These are phyloP conservation scores for Martes martes DNA, from an alignment of 2,113 vertebrate species.

Conservation along the genomic window DNA sequence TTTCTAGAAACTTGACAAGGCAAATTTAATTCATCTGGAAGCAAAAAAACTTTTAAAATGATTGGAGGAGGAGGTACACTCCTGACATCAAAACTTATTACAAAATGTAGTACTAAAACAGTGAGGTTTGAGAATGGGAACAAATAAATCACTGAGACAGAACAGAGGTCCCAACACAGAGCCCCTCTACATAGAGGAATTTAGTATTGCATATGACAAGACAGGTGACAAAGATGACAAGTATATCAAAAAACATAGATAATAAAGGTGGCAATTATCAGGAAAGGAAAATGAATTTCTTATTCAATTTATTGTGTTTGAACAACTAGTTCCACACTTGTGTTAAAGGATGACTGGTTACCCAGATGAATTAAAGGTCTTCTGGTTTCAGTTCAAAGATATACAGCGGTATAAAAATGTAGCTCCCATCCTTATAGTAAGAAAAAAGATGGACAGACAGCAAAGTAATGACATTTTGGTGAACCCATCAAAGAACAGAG, in stretches of 20 bases:
- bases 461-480: background rate
- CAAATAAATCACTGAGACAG: background rate
- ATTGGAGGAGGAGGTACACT: background rate
- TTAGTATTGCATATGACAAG: background rate
- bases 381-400: background rate
- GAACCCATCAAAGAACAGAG: background rate
- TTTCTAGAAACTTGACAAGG: constrained; percentile 15
- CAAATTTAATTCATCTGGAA: background rate
- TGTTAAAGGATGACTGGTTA: background rate
- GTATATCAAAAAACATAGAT: background rate
- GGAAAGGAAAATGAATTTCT: background rate
- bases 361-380: background rate
- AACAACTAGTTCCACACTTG: background rate
- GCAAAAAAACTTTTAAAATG: constrained; percentile 15
- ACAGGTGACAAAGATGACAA: background rate
- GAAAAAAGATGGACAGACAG: background rate
- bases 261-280: background rate
- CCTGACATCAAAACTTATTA: background rate
- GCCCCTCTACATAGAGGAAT: background rate
- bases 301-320: background rate
- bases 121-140: background rate
- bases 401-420: background rate
- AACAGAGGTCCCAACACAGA: background rate
- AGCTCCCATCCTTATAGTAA: background rate
- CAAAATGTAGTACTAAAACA: background rate